Evolutionary conservation across 2,888 invertebrate species (phyloP).

Genomic region (Drosophila tripunctata): DNA sequence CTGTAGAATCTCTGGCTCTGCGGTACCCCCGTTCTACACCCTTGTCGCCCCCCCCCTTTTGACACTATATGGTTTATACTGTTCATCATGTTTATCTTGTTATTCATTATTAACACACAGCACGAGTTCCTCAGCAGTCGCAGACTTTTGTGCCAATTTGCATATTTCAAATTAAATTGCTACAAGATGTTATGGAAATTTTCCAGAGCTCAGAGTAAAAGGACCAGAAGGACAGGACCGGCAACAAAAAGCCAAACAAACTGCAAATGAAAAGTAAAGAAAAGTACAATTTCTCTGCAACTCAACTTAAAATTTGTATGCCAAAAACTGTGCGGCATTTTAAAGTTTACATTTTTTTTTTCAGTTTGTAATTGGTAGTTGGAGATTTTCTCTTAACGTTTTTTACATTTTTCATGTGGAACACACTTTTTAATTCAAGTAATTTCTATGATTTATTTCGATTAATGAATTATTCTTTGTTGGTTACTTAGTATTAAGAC

Average conservation of each 20-base stretch:
- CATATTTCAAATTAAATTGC: conserved; percentile 59
- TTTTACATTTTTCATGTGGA: no score
- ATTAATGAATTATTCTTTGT: not conserved
- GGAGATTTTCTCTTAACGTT: not conserved
- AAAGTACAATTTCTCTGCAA: conserved; percentile 1
- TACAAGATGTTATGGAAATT: conserved; percentile 38
- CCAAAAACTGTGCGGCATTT: conserved; percentile 6
- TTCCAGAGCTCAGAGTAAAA: not conserved
- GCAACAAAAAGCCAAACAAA: conserved; percentile 1
- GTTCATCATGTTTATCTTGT: conserved; percentile 40
- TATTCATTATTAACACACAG: conserved; percentile 45
- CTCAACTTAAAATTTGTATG: conserved; percentile 14
- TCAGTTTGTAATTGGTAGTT: not conserved
- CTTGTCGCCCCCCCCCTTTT: no score
- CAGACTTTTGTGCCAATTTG: conserved; percentile 40
- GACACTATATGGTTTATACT: not conserved
- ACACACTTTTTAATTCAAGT: no score
- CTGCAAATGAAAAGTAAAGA: conserved; percentile 11
- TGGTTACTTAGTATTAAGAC: no score
- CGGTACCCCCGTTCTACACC: not conserved
- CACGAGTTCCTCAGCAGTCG: conserved; percentile 12
- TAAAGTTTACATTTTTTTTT: not conserved
- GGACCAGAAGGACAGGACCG: not conserved
- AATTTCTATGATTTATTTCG: not conserved
- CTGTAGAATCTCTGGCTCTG: not conserved